Base-by-base conservation (phyloP, 2,113 vertebrate genomes). In the Chaetops frenatus region DNA sequence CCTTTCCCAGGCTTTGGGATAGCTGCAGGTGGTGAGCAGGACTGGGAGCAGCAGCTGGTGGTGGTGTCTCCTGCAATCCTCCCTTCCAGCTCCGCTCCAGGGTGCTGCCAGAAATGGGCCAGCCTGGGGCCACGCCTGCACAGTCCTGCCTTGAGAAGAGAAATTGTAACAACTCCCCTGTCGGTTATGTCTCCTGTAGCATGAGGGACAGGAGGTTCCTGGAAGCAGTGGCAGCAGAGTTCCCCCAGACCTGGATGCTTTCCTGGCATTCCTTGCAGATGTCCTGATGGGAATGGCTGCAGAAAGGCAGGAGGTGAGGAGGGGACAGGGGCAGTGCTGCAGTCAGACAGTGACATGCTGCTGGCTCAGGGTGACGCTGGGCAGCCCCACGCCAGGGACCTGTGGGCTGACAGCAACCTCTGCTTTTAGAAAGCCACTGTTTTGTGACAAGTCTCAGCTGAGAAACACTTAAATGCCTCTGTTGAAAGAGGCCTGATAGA, bases 241-340 rank as follows among this genome's bases (percentile, higher is more conserved):
- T 84, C 6, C n/a, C 38, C 28, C 0, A 0, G 22, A n/a, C 8
- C 33, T 45, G 20, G 7, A 25, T 23, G 13, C 29, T 76, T 50
- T 53, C 35, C 33, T 45, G 61, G 23, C 5, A 0, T 36, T 62
- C 79, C 56, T 70, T 38, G 22, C 51, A 24, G 25, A 56, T 7
- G 2, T 7, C 31, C 42, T 3, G 7, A 7, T 2, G 6, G 33
- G 12, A 81, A 24, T 1, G 9, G 61, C 35, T 66, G 71, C 38
- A 48, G 11, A 58, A 60, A 58, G 42, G 38, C 51, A 36, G 1
- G 5, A 60, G 38, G 40, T 7, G 33, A 36, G 0, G 18, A 20
- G 9, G 60, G 40, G 9, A 28, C 10, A 0, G 2, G 44, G 24
- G 27, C 51, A 36, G 70, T 0, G 0, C 28, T 69, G 40, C 0